Base-by-base conservation (phyloP, 1,140 invertebrate species). In the Ceratitis capitata region DNA sequence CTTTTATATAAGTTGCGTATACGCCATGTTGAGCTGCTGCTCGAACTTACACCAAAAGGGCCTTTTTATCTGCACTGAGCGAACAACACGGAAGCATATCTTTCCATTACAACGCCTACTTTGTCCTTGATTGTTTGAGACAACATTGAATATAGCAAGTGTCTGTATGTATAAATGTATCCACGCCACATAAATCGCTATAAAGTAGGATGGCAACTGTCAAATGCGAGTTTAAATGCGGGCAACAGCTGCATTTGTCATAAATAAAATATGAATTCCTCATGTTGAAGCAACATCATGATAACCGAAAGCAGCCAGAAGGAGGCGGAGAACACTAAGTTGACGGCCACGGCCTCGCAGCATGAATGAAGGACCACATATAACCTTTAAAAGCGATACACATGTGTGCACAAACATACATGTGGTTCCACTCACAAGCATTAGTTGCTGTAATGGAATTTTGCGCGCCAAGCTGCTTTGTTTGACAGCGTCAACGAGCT, bases 201-300 rank as follows among this genome's bases (percentile, higher is more conserved):
- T 3, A 4, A n/a, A 74, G 64, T 0, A 78, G 19, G 19, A 39
- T 45, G 19, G 69, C 42, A 12, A 78, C 14, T 78, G 35, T 19
- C 69, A 78, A 78, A 78, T 78, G 19, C n/a, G 39, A n/a, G n/a
- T 78, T 78, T 78, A 10, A 78, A 78, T 45, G 39, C 69, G 69
- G 69, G 39, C 69, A 42, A 45, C 69, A 78, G 39, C 69, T 78
- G 69, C 69, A 78, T 78, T 78, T 42, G 39, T 78, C 69, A 78
- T 78, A 78, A 78, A 78, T 78, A 78, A 78, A 47, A 78, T 35
- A 78, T 78, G 42, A 78, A 45, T 78, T 42, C 39, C n/a, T n/a
- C n/a, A n/a, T n/a, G n/a, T n/a, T n/a, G 29, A 10, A 26, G 69
- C 69, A 7, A n/a, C 10, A n/a, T 26, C 58, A 32, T 39, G 10